A percentile compares a stretch with the other conserved stretches of the same genome.
These are phyloP conservation scores for Salpingus planirostris DNA, from an alignment of 2,888 invertebrate genomes.

Conservation along the genomic window DNA sequence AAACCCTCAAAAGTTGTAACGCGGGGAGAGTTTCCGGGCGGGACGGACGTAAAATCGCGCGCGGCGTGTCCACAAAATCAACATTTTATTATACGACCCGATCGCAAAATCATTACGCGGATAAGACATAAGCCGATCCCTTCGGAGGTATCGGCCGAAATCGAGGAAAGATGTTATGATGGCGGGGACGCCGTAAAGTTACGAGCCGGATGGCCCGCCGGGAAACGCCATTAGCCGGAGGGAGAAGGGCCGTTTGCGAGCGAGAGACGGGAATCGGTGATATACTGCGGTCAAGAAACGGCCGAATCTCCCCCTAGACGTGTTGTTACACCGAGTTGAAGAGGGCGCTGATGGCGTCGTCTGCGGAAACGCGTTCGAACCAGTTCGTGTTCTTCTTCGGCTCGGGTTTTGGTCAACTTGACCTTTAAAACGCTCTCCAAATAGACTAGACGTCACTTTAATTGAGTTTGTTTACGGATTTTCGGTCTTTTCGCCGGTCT, in stretches of 20 bases:
- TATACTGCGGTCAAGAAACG: constrained; percentile 19
- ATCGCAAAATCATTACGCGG: constrained; percentile 19
- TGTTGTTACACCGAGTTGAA: no score
- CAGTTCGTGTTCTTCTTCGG: no score
- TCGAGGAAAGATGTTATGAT: constrained; percentile 12
- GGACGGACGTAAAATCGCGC: neutral
- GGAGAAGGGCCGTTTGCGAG: constrained; percentile 15
- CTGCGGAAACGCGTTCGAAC: no score
- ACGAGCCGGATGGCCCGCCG: constrained; percentile 7
- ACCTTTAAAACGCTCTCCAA: no score
- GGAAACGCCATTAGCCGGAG: constrained; percentile 23
- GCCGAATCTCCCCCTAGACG: constrained; percentile 8
- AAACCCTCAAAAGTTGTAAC: neutral
- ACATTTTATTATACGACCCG: constrained; percentile 17
- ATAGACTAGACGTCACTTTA: no score
- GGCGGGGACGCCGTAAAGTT: neutral
- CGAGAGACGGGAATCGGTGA: constrained; percentile 18
- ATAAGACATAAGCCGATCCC: constrained; percentile 6
- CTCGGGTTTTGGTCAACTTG: no score
- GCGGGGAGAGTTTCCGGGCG: neutral
- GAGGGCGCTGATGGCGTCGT: no score
- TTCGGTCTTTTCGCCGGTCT: no score
- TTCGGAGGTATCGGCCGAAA: constrained; percentile 3
- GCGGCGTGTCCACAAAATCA: constrained; percentile 9
- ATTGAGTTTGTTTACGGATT: no score